Evolutionary conservation across 2,888 invertebrate species (phyloP).

Genomic region (Epirrhoe tristata): DNA sequence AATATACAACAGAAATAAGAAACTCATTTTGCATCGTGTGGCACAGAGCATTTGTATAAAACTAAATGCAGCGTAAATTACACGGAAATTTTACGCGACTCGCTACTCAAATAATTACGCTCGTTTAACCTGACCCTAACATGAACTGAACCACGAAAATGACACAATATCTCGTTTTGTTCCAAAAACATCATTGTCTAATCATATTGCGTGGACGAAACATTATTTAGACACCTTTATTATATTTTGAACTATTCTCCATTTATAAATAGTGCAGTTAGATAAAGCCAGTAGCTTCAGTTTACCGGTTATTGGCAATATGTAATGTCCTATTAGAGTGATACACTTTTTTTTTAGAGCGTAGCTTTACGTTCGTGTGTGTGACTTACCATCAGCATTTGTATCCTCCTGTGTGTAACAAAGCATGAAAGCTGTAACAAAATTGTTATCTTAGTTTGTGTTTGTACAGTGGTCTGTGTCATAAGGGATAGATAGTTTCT

Average conservation of each 20-base stretch:
- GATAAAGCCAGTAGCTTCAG: constrained; percentile 72
- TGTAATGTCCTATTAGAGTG: constrained; percentile 71
- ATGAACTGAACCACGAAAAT: no score
- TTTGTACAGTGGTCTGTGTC: constrained; percentile 9
- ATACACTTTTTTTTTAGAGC: no score
- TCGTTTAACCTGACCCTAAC: no score
- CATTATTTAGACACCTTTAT: neutral
- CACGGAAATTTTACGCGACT: no score
- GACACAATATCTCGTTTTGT: no score
- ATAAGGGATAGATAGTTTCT: neutral
- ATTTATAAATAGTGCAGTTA: constrained; percentile 53
- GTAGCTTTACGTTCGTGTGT: constrained; percentile 56
- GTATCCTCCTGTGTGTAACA: constrained; percentile 97
- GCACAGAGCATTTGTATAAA: no score
- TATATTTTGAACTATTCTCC: constrained; percentile 5
- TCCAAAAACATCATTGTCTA: no score
- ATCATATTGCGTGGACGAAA: no score
- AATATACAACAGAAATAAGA: no score
- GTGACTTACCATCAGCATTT: constrained; percentile 93
- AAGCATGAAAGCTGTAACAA: constrained; percentile 96
- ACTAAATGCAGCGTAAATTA: no score
- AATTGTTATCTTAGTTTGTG: constrained; percentile 64
- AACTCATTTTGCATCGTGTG: no score
- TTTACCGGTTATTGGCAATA: constrained; percentile 74
- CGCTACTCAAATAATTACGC: no score